Conservation (phyloP, 1,140 invertebrate species). For the Trialeurodes vaporariorum region DNA sequence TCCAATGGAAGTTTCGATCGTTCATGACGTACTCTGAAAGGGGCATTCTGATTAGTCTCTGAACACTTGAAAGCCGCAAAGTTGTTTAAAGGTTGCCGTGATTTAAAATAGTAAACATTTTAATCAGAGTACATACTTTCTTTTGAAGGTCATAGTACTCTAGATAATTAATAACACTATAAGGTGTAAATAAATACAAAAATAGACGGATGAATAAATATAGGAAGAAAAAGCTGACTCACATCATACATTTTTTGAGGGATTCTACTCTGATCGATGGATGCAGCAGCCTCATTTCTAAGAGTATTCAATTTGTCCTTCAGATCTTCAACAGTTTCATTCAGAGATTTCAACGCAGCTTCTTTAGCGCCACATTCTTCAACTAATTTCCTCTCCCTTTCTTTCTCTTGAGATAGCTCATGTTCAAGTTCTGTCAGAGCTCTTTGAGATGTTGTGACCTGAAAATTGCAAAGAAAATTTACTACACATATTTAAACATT, state of each 20-base stretch:
- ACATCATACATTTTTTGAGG: slow-evolving; percentile 36
- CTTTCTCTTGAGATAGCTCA: slow-evolving; percentile 4
- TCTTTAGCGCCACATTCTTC: slow-evolving; percentile 5
- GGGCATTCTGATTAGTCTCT: no score
- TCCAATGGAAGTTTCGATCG: no score
- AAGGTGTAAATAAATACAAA: no score
- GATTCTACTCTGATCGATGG: slow-evolving; percentile 31
- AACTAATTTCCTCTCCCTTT: not conserved
- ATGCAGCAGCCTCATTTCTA: slow-evolving; percentile 29
- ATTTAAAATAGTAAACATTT: no score
- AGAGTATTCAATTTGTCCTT: slow-evolving; percentile 28
- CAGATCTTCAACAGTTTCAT: slow-evolving; percentile 19
- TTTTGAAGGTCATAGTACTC: no score
- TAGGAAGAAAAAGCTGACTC: slow-evolving; percentile 12
- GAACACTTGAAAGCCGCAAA: no score
- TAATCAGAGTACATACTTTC: no score
- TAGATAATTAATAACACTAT: no score
- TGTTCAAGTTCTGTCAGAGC: slow-evolving; percentile 3
- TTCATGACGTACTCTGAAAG: no score
- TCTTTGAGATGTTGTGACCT: slow-evolving; percentile 5
- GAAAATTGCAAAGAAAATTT: slow-evolving; percentile 5
- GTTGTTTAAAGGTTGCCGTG: no score
- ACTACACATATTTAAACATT: no score
- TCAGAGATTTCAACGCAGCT: not conserved
- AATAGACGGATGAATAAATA: no score